phyloP scores from a whole-genome alignment of 2,113 vertebrate genomes.

The Syngnathus typhle region DNA sequence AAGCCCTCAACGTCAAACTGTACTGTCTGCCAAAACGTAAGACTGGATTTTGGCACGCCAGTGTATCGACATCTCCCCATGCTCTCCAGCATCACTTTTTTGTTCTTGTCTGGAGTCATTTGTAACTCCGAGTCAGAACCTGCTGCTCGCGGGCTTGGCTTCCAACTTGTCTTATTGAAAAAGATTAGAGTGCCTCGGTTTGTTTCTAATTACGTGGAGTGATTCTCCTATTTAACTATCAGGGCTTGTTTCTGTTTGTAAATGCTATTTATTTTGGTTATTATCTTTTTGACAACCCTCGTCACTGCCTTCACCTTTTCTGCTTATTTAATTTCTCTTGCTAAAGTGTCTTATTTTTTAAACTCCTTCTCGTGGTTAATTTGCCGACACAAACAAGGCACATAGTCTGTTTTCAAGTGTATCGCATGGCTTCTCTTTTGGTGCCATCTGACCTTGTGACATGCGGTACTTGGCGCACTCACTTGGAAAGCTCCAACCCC shows the following conservation, averaged over 20 bases:
- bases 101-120: conserved; percentile 40
- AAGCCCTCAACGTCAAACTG: background rate
- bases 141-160: conserved; percentile 38
- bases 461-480: conserved; percentile 8
- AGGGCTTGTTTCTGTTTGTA: background rate
- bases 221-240: background rate
- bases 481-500: background rate
- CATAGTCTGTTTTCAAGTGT: conserved; percentile 30
- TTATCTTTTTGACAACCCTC: conserved; percentile 3
- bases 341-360: background rate
- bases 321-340: background rate
- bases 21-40: background rate
- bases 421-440: conserved; percentile 42
- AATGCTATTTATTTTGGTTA: background rate
- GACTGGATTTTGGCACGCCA: background rate
- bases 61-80: conserved; percentile 10
- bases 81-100: conserved; percentile 27
- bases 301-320: background rate
- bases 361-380: conserved; percentile 1
- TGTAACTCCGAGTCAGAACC: conserved; percentile 38
- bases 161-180: conserved; percentile 32
- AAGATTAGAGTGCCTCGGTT: background rate
- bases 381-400: conserved; percentile 13
- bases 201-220: conserved; percentile 7
- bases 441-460: conserved; percentile 20